A percentile compares a stretch with the other conserved stretches of the same genome.
phyloP scores from a whole-genome alignment of 2,113 vertebrate genomes.

The Callorhinus ursinus region DNA sequence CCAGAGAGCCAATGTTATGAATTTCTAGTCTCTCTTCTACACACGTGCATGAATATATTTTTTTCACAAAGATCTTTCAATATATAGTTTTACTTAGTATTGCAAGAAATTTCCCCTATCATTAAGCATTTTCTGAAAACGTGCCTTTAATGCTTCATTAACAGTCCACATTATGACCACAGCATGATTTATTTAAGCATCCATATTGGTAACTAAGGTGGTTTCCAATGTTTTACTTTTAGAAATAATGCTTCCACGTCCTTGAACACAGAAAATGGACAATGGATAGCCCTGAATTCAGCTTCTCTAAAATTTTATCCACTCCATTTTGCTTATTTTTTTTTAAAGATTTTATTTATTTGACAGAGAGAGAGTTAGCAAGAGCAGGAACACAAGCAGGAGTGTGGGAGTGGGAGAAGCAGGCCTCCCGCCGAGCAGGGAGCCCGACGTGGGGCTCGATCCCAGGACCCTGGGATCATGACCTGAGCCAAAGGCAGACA shows the following conservation, averaged over 20 bases:
- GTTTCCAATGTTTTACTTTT: neutral
- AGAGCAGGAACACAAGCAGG: too few species aligned
- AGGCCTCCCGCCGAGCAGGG: too few species aligned
- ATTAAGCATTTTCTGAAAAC: neutral
- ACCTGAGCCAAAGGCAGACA: too few species aligned
- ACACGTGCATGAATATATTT: neutral
- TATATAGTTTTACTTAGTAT: neutral
- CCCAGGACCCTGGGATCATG: too few species aligned
- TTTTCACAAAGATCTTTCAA: neutral
- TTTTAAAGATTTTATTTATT: too few species aligned
- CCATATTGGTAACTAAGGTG: neutral
- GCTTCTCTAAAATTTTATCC: neutral
- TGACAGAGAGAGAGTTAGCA: too few species aligned
- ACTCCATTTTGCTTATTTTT: neutral
- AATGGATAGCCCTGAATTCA: neutral
- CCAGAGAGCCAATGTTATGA: neutral
- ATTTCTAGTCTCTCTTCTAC: neutral
- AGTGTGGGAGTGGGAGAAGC: too few species aligned
- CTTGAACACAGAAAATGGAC: neutral
- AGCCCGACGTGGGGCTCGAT: too few species aligned
- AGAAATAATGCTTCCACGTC: conserved; percentile 20
- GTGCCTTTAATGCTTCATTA: neutral
- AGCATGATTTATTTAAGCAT: neutral
- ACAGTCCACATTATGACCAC: neutral
- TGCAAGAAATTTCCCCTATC: neutral